Evolutionary conservation across 2,888 invertebrate species (phyloP).

Genomic region (Heliconius sara): DNA sequence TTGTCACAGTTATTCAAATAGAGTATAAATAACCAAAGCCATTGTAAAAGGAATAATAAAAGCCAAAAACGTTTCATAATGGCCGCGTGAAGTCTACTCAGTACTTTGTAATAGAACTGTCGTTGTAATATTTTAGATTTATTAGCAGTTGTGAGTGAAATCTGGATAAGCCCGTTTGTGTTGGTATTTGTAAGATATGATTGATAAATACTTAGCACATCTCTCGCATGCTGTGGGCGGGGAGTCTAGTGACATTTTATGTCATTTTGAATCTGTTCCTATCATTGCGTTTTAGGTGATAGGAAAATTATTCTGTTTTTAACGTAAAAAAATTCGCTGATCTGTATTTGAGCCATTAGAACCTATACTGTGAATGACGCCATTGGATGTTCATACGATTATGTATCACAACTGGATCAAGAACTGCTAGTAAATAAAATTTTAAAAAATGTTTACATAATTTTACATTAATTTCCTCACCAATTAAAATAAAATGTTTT

Average conservation of each 20-base stretch:
- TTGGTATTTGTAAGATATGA: not conserved
- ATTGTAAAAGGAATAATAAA: conserved; percentile 33
- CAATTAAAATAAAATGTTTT: not conserved
- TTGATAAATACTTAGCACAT: not conserved
- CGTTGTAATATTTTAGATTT: conserved; percentile 7
- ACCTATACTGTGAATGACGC: too few species aligned
- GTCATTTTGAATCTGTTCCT: not conserved
- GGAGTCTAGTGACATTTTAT: not conserved
- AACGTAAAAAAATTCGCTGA: not conserved
- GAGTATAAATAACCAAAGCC: conserved; percentile 33
- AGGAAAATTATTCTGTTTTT: not conserved
- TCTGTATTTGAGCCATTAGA: too few species aligned
- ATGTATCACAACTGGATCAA: too few species aligned
- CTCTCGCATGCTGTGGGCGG: not conserved
- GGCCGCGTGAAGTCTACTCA: conserved; percentile 14
- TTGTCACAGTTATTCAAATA: conserved; percentile 50
- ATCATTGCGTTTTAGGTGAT: not conserved
- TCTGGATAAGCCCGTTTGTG: not conserved
- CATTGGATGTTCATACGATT: too few species aligned
- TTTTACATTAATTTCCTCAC: not conserved
- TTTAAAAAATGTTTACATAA: not conserved
- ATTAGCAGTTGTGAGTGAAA: not conserved
- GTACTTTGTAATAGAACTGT: conserved; percentile 16
- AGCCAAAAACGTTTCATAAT: conserved; percentile 31
- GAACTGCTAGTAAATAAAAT: not conserved